Conservation (phyloP, 1,140 invertebrate species). For the Heterodera schachtii region DNA sequence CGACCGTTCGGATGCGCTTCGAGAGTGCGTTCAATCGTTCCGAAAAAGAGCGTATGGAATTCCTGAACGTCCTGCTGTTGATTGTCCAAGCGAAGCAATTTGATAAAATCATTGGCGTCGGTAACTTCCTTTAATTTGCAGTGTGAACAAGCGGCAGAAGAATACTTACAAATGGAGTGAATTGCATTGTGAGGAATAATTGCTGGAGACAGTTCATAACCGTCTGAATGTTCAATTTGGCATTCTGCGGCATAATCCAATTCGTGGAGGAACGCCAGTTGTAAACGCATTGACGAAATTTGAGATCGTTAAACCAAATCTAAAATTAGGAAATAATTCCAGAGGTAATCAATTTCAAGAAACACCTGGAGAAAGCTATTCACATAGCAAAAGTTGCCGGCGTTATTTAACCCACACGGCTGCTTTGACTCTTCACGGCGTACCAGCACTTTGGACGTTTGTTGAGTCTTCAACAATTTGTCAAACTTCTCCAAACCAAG, state of each 20-base stretch:
- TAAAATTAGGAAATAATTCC: slow-evolving; percentile 30
- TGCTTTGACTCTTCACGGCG: slow-evolving; percentile 48
- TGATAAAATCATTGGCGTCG: slow-evolving; percentile 44
- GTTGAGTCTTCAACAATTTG: slow-evolving; percentile 45
- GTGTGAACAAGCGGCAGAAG: not conserved
- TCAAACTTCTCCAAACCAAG: slow-evolving; percentile 61
- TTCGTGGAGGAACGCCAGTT: slow-evolving; percentile 49
- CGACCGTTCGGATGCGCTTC: slow-evolving; percentile 55
- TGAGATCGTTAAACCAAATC: slow-evolving; percentile 63
- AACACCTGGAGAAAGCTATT: slow-evolving; percentile 63
- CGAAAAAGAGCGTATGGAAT: slow-evolving; percentile 59
- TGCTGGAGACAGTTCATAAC: slow-evolving; percentile 57
- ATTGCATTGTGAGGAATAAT: slow-evolving; percentile 56
- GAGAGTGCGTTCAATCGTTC: slow-evolving; percentile 53
- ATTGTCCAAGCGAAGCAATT: slow-evolving; percentile 52
- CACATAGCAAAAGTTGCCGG: slow-evolving; percentile 61
- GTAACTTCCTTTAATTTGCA: slow-evolving; percentile 47
- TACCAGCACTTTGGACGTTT: slow-evolving; percentile 36
- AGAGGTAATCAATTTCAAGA: not conserved
- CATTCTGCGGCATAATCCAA: slow-evolving; percentile 38
- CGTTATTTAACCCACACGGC: slow-evolving; percentile 57
- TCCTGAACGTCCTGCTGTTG: slow-evolving; percentile 65
- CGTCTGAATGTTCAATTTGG: slow-evolving; percentile 57
- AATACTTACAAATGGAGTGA: slow-evolving; percentile 58
- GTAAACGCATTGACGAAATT: slow-evolving; percentile 58